Evolutionary conservation across 2,797 vertebrate genomes (phyloP), one percentile per base, ranked within the genome.

Genomic region (Ambastaia sidthimunki): DNA sequence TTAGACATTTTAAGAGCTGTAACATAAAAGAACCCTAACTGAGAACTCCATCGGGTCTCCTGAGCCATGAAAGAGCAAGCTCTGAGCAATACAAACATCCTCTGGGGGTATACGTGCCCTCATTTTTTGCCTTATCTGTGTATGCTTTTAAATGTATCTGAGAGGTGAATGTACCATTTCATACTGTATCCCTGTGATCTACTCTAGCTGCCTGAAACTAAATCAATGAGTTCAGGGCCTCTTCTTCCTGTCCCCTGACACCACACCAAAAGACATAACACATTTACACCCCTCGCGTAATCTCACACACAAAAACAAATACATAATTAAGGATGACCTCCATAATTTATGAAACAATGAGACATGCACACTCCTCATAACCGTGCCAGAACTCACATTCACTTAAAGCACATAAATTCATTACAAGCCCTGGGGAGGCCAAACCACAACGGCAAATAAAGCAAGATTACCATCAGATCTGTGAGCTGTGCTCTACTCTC

Each of bases 261-360:
- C 59, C 47, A 19, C 62, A 81, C 82, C 68, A 71, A 87, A 80
- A 86, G 77, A 84, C 78, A 85, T 80, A 78, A 84, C 82, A 86
- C 68, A 66, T 85, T 80, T 77, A 84, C 81, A 81, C 79, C 78
- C 67, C 55, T 86, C 50, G 83, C 81, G 55, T 83, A 79, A 84
- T 80, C 63, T 75, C 65, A 80, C 69, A 81, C 31, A 78, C 71
- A 71, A 86, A 88, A 87, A 89, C 83, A 89, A 89, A 89, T 85
- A 80, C 78, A 85, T 86, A 88, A 89, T 88, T 83, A 86, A 87
- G 80, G 84, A 76, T 76, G 81, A 80, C 81, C 78, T 88, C 77
- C 75, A 84, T 88, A 88, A 91, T 90, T 85, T 86, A 90, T 85
- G 87, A 86, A 88, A 89, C 83, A 87, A 87, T 87, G 86, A 89